Conservation (phyloP, 1,140 invertebrate species). For the Protaetia brevitarsis region DNA sequence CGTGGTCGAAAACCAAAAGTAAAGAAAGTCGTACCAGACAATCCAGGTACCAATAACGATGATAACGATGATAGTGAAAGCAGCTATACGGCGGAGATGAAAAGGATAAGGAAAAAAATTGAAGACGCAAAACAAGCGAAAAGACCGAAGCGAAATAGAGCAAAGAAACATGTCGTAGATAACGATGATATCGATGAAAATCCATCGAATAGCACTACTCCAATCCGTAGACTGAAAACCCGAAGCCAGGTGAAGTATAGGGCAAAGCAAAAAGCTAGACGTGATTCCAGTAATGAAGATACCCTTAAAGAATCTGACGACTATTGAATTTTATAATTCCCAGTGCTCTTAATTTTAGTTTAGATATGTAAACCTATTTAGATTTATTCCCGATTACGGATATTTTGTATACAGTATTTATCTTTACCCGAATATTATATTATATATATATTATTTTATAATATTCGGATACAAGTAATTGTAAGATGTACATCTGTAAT, state of each 20-base stretch:
- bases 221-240: neutral
- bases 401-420: no score
- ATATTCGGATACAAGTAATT: no score
- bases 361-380: neutral
- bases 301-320: neutral
- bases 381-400: neutral
- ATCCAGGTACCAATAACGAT: slow-evolving; percentile 10
- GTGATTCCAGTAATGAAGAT: neutral
- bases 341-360: neutral
- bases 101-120: slow-evolving; percentile 31
- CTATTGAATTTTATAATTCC: neutral
- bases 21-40: neutral
- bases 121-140: slow-evolving; percentile 8
- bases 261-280: neutral
- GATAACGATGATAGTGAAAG: slow-evolving; percentile 22
- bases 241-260: slow-evolving; percentile 15
- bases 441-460: no score
- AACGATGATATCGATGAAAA: neutral
- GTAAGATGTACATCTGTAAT: no score
- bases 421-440: no score
- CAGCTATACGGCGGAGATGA: slow-evolving; percentile 34
- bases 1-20: neutral
- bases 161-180: slow-evolving; percentile 9
- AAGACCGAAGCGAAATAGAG: neutral
- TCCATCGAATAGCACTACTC: neutral